Evolutionary conservation across 2,888 invertebrate species (phyloP).

Genomic region (Tyria jacobaeae): DNA sequence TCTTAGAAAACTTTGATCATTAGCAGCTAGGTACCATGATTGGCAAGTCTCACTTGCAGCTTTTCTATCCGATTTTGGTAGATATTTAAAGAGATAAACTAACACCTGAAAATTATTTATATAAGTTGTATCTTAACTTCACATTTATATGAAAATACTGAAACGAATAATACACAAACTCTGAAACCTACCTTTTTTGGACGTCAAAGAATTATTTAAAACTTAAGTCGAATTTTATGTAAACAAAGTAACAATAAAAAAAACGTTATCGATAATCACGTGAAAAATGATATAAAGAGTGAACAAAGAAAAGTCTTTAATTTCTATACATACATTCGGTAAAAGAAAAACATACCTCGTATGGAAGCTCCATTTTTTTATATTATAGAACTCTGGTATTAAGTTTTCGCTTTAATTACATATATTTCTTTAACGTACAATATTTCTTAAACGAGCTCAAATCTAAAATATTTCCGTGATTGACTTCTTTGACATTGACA

Average conservation of each 20-base stretch:
- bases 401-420: not conserved
- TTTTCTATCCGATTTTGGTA: slow-evolving; percentile 89
- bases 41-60: slow-evolving; percentile 88
- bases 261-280: slow-evolving; percentile 64
- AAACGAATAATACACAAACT: not conserved
- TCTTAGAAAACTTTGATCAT: slow-evolving; percentile 86
- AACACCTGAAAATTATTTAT: slow-evolving; percentile 83
- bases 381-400: slow-evolving; percentile 6
- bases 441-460: not conserved
- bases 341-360: slow-evolving; percentile 64
- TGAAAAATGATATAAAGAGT: slow-evolving; percentile 68
- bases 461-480: slow-evolving; percentile 26
- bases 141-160: not conserved
- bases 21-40: slow-evolving; percentile 89
- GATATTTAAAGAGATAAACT: slow-evolving; percentile 88
- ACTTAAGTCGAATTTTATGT: slow-evolving; percentile 19
- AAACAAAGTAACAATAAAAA: slow-evolving; percentile 34
- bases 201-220: not conserved
- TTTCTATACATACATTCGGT: slow-evolving; percentile 20
- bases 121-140: not conserved
- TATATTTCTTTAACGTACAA: not conserved
- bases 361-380: slow-evolving; percentile 71
- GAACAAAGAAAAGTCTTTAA: slow-evolving; percentile 61
- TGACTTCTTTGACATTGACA: slow-evolving; percentile 36
- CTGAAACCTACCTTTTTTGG: not conserved